Percentiles rank a stretch among this genome's conserved stretches.
phyloP scores from a whole-genome alignment of 37 sponge, comb jelly and placozoan genomes.

The Halisarca cf. caerulea region DNA sequence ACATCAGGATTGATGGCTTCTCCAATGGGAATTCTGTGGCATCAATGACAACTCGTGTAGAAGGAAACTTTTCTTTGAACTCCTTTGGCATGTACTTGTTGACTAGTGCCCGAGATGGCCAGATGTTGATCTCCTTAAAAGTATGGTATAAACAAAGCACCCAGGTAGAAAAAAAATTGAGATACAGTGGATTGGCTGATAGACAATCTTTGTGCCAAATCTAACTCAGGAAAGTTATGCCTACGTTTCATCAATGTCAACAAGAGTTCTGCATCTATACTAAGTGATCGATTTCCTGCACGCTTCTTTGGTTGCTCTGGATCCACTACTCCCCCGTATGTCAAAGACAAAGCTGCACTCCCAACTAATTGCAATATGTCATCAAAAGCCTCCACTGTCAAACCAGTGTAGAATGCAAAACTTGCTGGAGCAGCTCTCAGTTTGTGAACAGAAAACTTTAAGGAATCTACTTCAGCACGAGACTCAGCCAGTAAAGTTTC shows the following conservation, averaged over 20 bases:
- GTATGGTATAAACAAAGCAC: constrained; percentile 4
- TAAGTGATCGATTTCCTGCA: not conserved
- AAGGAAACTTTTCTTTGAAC: not conserved
- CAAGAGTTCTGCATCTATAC: not conserved
- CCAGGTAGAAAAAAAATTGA: constrained; percentile 9
- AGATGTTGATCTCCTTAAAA: constrained; percentile 14
- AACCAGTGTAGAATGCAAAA: constrained; percentile 18
- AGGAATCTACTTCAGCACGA: not conserved
- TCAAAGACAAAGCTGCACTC: not conserved
- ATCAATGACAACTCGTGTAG: not conserved
- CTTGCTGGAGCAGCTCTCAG: constrained; percentile 3
- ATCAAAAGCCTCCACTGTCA: constrained; percentile 26
- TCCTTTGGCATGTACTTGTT: not conserved
- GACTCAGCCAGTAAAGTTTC: constrained; percentile 11
- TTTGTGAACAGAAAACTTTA: constrained; percentile 18
- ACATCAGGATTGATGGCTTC: not conserved
- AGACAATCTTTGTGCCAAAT: constrained; percentile 27
- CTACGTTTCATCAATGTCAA: constrained; percentile 17
- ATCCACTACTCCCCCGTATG: constrained; percentile 4
- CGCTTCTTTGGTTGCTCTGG: constrained; percentile 9
- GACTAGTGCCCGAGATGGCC: too few species aligned
- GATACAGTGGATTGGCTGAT: constrained; percentile 30
- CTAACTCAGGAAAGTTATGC: constrained; percentile 25
- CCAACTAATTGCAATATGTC: not conserved
- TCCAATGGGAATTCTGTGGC: not conserved